Base-by-base conservation (phyloP, 2,888 invertebrate genomes). In the Choristoneura rosaceana region DNA sequence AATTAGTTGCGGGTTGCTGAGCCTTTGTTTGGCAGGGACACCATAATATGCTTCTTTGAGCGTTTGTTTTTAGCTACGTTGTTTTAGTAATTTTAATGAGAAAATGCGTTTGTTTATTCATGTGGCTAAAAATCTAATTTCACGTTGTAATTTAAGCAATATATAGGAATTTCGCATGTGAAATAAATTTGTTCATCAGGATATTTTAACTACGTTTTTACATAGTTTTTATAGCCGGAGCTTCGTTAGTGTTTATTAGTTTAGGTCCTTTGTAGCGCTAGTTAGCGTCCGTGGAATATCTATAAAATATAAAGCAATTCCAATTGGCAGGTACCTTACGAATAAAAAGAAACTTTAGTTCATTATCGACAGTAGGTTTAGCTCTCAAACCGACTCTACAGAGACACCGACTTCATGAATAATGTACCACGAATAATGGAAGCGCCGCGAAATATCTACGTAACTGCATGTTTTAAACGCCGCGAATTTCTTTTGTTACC, bases 391-490 rank as follows among this genome's bases (percentile, higher is more conserved):
- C 86, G 82, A 85, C 90, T 93, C 91, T 92, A 92, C 86, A 84
- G 85, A 89, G 88, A 90, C 87, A 90, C 82, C 79, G 84, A 80
- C 80, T 83, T 90, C 92, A 92, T 93, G 92, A 93, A 93, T 92
- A 92, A 93, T 92, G 90, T 88, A 92, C 87, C 80, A 82, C 83
- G 90, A 87, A 89, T 91, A 92, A 91, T 87, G 88, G 87, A 84
- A 85, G 85, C 85, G 82, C 79, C 81, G 83, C 84, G 84, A 89
- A 87, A 90, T 90, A 90, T 87, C 86, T 83, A 89, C 90, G 66
- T 75, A 70, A 71, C 89, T 90, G 87, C 86, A 89, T 90, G 90
- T 89, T 90, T 90, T 88, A 90, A 85, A 90, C 87, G 86, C 82
- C 83, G 81, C 81, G 83, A 88, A 89, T 86, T 89, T 87, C 87